A percentile compares a stretch with the other conserved stretches of the same genome.
These are phyloP conservation scores for Halcyon malimbica DNA, from an alignment of 2,113 vertebrate species.

Conservation along the genomic window DNA sequence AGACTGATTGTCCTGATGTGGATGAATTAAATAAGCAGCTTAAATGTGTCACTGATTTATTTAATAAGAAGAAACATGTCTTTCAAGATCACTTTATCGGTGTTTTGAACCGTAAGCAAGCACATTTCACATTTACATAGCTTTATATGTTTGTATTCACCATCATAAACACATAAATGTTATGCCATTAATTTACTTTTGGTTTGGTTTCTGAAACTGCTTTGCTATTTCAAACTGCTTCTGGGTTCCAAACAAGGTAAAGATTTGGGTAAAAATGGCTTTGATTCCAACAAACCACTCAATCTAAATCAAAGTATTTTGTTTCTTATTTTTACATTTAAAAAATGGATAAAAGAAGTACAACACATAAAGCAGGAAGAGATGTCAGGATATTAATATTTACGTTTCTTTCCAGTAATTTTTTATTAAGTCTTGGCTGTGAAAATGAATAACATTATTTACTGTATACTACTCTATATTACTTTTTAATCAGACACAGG, in stretches of 20 bases:
- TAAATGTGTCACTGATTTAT: conserved; percentile 80
- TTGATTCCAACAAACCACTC: neutral
- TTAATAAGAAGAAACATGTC: conserved; percentile 86
- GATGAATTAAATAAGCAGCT: conserved; percentile 83
- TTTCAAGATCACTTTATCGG: conserved; percentile 82
- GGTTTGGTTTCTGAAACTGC: neutral
- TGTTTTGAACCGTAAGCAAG: conserved; percentile 79
- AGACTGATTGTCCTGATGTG: conserved; percentile 83
- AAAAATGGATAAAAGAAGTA: neutral
- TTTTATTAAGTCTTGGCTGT: neutral
- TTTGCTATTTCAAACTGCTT: neutral
- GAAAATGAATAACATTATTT: neutral
- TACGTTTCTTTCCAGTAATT: neutral
- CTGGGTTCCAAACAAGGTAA: neutral
- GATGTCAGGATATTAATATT: neutral
- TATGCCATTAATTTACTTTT: neutral
- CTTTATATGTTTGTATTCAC: neutral
- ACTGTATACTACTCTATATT: neutral
- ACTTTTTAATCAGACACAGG: neutral
- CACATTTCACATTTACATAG: neutral
- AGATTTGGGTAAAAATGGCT: neutral
- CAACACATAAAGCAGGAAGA: neutral
- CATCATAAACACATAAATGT: neutral
- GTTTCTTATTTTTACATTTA: neutral
- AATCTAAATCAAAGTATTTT: neutral